These are phyloP conservation scores for Trichopria drosophilae DNA, from an alignment of 2,888 invertebrate species.

Conservation along the genomic window DNA sequence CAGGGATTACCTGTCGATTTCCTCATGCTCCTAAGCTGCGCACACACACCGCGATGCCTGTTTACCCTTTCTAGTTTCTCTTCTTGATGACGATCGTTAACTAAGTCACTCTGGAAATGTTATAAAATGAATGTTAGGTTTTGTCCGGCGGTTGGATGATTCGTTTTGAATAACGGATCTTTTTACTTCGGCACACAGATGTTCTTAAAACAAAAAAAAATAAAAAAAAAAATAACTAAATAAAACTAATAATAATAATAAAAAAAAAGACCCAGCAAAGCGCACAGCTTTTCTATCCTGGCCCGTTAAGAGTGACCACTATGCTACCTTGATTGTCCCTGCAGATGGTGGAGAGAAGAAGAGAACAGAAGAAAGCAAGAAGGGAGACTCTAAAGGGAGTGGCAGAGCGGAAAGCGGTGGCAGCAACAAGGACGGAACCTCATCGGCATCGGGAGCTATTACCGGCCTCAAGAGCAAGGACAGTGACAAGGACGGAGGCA, in stretches of 20 bases:
- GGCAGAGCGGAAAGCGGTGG: slow-evolving; percentile 53
- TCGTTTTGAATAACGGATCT: too few relatives aligned
- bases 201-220: too few relatives aligned
- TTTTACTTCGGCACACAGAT: too few relatives aligned
- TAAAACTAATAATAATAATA: neutral
- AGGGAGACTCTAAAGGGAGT: slow-evolving; percentile 57
- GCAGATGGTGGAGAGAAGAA: slow-evolving; percentile 58
- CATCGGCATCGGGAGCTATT: slow-evolving; percentile 46
- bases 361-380: slow-evolving; percentile 56
- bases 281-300: too few relatives aligned
- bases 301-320: slow-evolving; percentile 49
- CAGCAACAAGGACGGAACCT: slow-evolving; percentile 48
- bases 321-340: slow-evolving; percentile 55
- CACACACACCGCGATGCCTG: slow-evolving; percentile 37
- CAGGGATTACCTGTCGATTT: neutral
- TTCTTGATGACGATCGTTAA: slow-evolving; percentile 31
- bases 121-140: too few relatives aligned
- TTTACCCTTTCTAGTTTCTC: slow-evolving; percentile 44
- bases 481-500: slow-evolving; percentile 62
- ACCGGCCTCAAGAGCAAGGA: slow-evolving; percentile 63
- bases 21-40: slow-evolving; percentile 8
- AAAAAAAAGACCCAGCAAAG: slow-evolving; percentile 4
- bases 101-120: too few relatives aligned
- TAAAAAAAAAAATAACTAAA: too few relatives aligned
- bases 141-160: too few relatives aligned